phyloP scores from a whole-genome alignment of 2,113 vertebrate species.

The Hyperopisus bebe region DNA sequence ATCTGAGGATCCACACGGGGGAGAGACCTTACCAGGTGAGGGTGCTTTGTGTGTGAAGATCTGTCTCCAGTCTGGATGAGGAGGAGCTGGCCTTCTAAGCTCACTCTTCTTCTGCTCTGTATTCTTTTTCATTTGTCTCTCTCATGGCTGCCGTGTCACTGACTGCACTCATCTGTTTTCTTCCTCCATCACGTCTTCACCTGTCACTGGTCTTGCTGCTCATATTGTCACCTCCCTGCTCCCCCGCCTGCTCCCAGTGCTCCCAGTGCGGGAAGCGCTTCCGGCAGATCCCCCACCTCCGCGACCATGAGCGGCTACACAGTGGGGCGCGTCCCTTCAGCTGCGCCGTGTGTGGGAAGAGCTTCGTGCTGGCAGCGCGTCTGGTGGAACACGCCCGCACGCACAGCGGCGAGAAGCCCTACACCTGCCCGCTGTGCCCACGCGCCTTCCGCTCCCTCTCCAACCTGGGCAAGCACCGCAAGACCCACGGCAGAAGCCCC shows the following conservation, averaged over 20 bases:
- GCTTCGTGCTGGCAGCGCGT: constrained; percentile 33
- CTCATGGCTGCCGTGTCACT: neutral
- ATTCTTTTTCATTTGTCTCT: neutral
- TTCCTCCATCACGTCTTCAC: neutral
- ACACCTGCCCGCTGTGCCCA: constrained; percentile 27
- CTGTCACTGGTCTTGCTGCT: neutral
- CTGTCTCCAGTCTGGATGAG: neutral
- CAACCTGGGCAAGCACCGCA: constrained; percentile 37
- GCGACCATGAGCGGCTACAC: constrained; percentile 35
- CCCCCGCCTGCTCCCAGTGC: constrained; percentile 15
- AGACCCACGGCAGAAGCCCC: constrained; percentile 23
- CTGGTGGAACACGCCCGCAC: constrained; percentile 37
- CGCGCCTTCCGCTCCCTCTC: constrained; percentile 36
- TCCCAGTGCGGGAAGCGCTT: constrained; percentile 34
- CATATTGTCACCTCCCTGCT: neutral
- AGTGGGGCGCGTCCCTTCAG: constrained; percentile 27
- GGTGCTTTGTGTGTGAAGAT: neutral
- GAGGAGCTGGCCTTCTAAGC: neutral
- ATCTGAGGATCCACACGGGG: constrained; percentile 79
- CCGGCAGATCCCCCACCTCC: constrained; percentile 37
- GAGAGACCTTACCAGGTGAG: constrained; percentile 77
- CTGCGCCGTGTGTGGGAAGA: constrained; percentile 28
- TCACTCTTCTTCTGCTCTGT: neutral
- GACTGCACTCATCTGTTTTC: neutral
- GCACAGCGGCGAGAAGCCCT: constrained; percentile 37